Evolutionary conservation across 2,888 invertebrate species (phyloP).

Genomic region (Xanthorhoe spadicearia): DNA sequence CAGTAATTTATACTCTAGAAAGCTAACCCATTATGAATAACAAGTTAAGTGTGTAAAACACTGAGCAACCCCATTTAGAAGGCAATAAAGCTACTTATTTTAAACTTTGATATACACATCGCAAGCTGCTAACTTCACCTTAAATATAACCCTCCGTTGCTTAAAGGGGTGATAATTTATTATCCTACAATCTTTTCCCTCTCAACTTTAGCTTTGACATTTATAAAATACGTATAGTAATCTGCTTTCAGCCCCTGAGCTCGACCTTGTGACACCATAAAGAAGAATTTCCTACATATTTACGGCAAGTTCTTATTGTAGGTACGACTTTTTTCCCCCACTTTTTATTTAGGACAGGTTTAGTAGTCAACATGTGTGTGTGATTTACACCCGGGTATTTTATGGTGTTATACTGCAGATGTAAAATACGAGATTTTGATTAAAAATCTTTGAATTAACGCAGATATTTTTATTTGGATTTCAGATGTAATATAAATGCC

Average conservation of each 20-base stretch:
- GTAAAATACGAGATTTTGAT: slow-evolving; percentile 28
- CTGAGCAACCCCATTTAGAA: slow-evolving; percentile 9
- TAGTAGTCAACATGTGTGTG: slow-evolving; percentile 32
- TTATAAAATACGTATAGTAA: slow-evolving; percentile 46
- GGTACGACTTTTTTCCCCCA: slow-evolving; percentile 32
- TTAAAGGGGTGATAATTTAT: slow-evolving; percentile 43
- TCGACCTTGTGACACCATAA: slow-evolving; percentile 44
- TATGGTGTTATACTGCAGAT: slow-evolving; percentile 7
- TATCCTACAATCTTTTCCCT: slow-evolving; percentile 47
- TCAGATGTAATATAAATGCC: too few relatives aligned
- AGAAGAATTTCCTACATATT: slow-evolving; percentile 44
- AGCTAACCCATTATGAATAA: not conserved
- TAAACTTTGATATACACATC: slow-evolving; percentile 29
- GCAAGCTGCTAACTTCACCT: slow-evolving; percentile 38
- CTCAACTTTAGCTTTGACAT: slow-evolving; percentile 47
- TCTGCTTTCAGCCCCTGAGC: slow-evolving; percentile 41
- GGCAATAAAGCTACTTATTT: slow-evolving; percentile 26
- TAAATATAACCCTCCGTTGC: slow-evolving; percentile 40
- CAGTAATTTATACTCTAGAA: not conserved
- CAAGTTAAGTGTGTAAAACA: slow-evolving; percentile 4
- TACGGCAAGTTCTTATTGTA: slow-evolving; percentile 41
- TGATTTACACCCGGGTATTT: slow-evolving; percentile 35
- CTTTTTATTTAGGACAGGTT: slow-evolving; percentile 37
- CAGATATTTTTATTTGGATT: too few relatives aligned
- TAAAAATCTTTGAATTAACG: too few relatives aligned